Evolutionary conservation across 2,888 invertebrate genomes (phyloP).

Genomic region (Didymodactylos carnosus): DNA sequence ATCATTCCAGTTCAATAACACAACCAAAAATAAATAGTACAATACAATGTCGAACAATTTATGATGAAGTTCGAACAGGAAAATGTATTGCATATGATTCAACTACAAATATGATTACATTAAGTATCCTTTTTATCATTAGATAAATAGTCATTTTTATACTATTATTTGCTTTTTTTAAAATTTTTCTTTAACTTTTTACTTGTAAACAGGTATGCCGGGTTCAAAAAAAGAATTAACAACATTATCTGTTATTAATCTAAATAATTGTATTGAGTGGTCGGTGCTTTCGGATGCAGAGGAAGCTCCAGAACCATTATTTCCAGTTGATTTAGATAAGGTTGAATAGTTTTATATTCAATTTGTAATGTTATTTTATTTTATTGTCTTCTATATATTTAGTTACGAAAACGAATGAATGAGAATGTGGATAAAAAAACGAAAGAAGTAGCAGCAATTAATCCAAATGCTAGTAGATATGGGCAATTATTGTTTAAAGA

Average conservation of each 20-base stretch:
- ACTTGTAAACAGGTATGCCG: no score
- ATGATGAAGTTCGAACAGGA: neutral
- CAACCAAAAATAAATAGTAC: neutral
- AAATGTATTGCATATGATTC: conserved; percentile 36
- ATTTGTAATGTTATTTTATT: neutral
- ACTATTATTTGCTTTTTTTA: neutral
- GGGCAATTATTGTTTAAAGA: neutral
- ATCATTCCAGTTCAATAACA: neutral
- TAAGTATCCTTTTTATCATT: neutral
- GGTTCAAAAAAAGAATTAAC: neutral
- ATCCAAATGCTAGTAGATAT: neutral
- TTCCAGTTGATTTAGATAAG: neutral
- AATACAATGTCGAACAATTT: neutral
- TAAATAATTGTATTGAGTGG: neutral
- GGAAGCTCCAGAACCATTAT: neutral
- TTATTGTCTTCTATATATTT: neutral
- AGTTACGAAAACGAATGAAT: neutral
- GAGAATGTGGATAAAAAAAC: neutral
- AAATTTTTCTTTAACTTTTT: neutral
- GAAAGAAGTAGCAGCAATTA: neutral
- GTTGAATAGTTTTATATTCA: no score
- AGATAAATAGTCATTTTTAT: no score
- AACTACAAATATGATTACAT: neutral
- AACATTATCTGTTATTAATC: neutral
- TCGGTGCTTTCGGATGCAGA: neutral